A percentile compares a stretch with the other conserved stretches of the same genome.
These are phyloP conservation scores for Caenorhabditis imperialis DNA, from an alignment of 2,888 invertebrate genomes.

Conservation along the genomic window DNA sequence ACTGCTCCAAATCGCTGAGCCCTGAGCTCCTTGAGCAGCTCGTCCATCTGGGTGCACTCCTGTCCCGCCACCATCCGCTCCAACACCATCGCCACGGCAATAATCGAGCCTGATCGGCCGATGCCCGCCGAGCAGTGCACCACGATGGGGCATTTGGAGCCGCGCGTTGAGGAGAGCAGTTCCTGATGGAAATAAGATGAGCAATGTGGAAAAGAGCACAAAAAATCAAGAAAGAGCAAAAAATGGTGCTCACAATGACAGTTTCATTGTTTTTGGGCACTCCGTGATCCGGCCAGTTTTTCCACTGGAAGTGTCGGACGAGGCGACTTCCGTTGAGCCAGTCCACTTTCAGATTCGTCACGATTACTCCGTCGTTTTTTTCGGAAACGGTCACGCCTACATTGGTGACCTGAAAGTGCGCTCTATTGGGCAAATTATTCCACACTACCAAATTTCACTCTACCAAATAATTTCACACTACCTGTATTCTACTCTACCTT, in stretches of 20 bases:
- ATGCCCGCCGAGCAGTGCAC: conserved; percentile 71
- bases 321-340: conserved; percentile 28
- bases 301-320: conserved; percentile 63
- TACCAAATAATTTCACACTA: no score
- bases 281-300: conserved; percentile 67
- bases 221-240: no score
- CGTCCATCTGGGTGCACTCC: conserved; percentile 54
- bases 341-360: conserved; percentile 37
- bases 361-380: conserved; percentile 27
- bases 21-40: conserved; percentile 59
- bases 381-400: conserved; percentile 15
- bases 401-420: conserved; percentile 41
- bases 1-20: conserved; percentile 63
- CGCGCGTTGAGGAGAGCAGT: conserved; percentile 55
- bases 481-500: no score
- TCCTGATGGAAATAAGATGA: conserved; percentile 19
- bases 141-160: conserved; percentile 58
- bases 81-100: conserved; percentile 60
- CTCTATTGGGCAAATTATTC: no score
- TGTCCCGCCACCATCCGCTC: conserved; percentile 51
- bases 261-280: conserved; percentile 50
- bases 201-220: neutral
- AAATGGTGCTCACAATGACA: conserved; percentile 45
- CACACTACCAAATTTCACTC: no score
- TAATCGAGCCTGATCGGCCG: conserved; percentile 65